Evolutionary conservation across 2,888 invertebrate genomes (phyloP).

Genomic region (Mesorhabditis belari): DNA sequence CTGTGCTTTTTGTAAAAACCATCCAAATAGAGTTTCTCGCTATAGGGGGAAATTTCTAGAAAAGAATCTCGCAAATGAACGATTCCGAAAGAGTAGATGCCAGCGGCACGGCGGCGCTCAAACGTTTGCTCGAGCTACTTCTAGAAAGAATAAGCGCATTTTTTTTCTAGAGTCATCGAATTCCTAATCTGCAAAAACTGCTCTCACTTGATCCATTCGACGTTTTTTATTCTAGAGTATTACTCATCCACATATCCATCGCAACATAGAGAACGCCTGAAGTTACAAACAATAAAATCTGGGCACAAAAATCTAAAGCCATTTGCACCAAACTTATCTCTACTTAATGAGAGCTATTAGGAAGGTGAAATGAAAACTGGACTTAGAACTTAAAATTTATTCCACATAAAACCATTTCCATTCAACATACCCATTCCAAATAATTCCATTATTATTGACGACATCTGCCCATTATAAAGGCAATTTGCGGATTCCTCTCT

Average conservation of each 20-base stretch:
- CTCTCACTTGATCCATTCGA: slow-evolving; percentile 11
- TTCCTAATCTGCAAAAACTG: background rate
- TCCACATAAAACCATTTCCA: too few species aligned
- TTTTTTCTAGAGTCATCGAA: background rate
- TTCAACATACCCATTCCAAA: too few species aligned
- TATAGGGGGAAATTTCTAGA: slow-evolving; percentile 40
- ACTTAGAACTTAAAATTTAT: too few species aligned
- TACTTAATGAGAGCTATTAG: too few species aligned
- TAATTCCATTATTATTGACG: too few species aligned
- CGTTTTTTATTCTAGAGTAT: slow-evolving; percentile 18
- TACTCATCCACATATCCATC: slow-evolving; percentile 19
- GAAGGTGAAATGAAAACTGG: too few species aligned
- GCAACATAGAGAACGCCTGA: slow-evolving; percentile 26
- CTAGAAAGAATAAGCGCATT: background rate
- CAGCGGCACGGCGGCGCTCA: slow-evolving; percentile 14
- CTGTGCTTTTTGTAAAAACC: slow-evolving; percentile 7
- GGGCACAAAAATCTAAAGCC: too few species aligned
- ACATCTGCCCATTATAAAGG: too few species aligned
- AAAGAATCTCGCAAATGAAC: too few species aligned
- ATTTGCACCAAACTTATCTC: too few species aligned
- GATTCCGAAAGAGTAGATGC: slow-evolving; percentile 32
- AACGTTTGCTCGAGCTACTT: slow-evolving; percentile 15
- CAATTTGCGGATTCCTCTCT: too few species aligned
- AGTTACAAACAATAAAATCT: background rate
- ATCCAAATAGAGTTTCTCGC: slow-evolving; percentile 19